Evolutionary conservation across 2,888 invertebrate genomes (phyloP).

Genomic region (Chrysopilus asiliformis): DNA sequence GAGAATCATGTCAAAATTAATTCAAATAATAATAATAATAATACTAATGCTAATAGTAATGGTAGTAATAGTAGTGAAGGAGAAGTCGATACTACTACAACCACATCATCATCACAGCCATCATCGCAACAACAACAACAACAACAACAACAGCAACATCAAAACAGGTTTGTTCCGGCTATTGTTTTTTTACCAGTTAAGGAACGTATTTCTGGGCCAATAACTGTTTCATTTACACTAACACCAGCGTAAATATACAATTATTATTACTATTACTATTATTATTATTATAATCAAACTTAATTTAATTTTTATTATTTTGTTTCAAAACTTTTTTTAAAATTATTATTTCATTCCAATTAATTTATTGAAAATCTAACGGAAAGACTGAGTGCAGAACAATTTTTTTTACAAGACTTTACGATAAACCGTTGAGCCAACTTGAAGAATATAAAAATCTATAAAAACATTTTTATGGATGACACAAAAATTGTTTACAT

Average conservation of each 20-base stretch:
- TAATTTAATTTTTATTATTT: too few species aligned
- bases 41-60: not conserved
- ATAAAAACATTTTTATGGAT: too few species aligned
- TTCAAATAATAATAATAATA: too few species aligned
- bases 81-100: conserved; percentile 1
- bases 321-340: too few species aligned
- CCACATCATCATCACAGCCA: not conserved
- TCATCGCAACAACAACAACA: conserved; percentile 3
- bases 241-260: conserved; percentile 63
- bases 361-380: conserved; percentile 23
- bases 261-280: not conserved
- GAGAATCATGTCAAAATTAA: too few species aligned
- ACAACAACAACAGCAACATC: conserved; percentile 11
- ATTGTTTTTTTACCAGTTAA: conserved; percentile 89
- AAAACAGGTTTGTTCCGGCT: conserved; percentile 66
- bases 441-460: too few species aligned
- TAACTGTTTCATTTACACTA: conserved; percentile 84
- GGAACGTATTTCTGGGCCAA: conserved; percentile 69
- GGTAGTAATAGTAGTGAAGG: conserved; percentile 11
- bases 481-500: too few species aligned
- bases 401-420: too few species aligned
- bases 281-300: not conserved
- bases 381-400: conserved; percentile 43
- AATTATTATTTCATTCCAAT: too few species aligned
- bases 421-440: too few species aligned